These are phyloP conservation scores for Exephanes ischioxanthus DNA, from an alignment of 2,888 invertebrate genomes.

Conservation along the genomic window DNA sequence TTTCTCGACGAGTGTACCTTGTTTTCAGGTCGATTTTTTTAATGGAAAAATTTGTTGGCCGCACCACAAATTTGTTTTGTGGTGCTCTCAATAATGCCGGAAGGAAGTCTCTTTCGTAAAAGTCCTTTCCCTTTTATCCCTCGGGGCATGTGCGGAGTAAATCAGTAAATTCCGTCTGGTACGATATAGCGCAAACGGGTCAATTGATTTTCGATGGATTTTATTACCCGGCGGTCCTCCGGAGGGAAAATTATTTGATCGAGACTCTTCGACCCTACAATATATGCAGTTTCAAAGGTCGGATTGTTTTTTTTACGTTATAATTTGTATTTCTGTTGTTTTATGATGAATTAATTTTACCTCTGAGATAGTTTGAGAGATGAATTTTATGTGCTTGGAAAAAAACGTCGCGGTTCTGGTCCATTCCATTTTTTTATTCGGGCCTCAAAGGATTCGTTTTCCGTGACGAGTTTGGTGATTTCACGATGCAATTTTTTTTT, in stretches of 20 bases:
- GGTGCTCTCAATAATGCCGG: background rate
- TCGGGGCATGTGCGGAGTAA: slow-evolving; percentile 10
- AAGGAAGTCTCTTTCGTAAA: slow-evolving; percentile 8
- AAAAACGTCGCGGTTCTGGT: too few relatives aligned
- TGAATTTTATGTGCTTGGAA: too few relatives aligned
- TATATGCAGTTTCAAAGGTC: too few relatives aligned
- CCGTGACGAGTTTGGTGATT: too few relatives aligned
- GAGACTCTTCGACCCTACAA: background rate
- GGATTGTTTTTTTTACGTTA: background rate
- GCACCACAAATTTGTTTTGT: too few relatives aligned
- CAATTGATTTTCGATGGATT: slow-evolving; percentile 30
- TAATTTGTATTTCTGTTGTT: background rate
- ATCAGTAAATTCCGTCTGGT: background rate
- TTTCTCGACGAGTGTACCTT: too few relatives aligned
- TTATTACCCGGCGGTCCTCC: background rate
- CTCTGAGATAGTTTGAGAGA: too few relatives aligned
- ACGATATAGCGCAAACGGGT: background rate
- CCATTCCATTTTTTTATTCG: too few relatives aligned
- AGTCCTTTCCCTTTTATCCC: slow-evolving; percentile 1
- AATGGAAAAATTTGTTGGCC: too few relatives aligned
- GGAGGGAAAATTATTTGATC: background rate
- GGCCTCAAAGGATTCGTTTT: too few relatives aligned
- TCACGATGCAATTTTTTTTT: background rate
- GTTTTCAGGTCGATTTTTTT: too few relatives aligned
- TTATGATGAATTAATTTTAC: background rate